Base-by-base conservation (phyloP, 2,797 vertebrate genomes). In the Neoniphon sammara region DNA sequence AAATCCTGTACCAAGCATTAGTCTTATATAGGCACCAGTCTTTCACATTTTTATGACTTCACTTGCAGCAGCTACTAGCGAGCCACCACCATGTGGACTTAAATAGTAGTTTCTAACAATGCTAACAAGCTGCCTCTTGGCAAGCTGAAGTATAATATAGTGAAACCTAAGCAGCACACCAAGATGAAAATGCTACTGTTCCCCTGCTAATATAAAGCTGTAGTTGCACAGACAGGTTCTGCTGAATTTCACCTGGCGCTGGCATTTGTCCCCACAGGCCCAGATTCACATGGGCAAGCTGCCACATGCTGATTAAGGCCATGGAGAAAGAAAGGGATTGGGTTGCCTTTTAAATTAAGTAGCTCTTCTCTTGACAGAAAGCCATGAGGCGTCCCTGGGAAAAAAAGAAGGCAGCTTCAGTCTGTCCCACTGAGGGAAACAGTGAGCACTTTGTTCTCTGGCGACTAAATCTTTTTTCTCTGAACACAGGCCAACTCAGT, bases 391-490 rank as follows among this genome's bases (percentile, higher is more conserved):
- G 54, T 84, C 63, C 25, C 66, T 81, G 80, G 77, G 80, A 85
- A 86, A 83, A n/a, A 67, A 3, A 50, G 44, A 64, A 69, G 50
- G 59, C 66, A 4, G 72, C 62, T 81, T 79, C n/a, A 58, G 62
- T 75, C 61, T 27, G 17, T 59, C 74, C 61, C 47, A 2, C 66
- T 62, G 58, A 71, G 67, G 73, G 68, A 87, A 83, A 90, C 86
- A 77, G 47, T 82, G 58, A 59, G 34, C 2, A 42, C 84, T 79
- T 87, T 89, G 86, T 91, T 75, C 85, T 54, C 58, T 39, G 47
- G 12, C 0, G 11, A 72, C 65, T 56, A 81, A 50, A 81, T 12
- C 2, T 44, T 63, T 27, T 52, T 6, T 46, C 75, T 79, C 53
- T 87, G 78, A 75, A 75, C 78, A 46, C 6, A 0, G 20, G 75